phyloP scores from a whole-genome alignment of 2,888 invertebrate genomes.

The Metalampra italica region DNA sequence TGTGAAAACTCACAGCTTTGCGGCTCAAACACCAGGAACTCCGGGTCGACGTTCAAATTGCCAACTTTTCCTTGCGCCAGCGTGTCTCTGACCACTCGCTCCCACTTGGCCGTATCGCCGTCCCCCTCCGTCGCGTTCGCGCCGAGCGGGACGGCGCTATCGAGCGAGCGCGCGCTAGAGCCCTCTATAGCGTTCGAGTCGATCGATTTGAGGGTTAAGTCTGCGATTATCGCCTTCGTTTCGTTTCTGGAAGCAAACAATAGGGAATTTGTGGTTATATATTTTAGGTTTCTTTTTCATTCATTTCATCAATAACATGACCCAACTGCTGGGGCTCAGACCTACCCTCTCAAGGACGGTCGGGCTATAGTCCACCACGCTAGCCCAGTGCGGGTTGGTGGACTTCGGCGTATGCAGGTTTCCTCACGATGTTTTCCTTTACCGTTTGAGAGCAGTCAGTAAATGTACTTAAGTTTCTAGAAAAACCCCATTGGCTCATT shows the following conservation, averaged over 20 bases:
- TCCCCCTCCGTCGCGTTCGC: conserved; percentile 34
- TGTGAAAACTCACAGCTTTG: conserved; percentile 85
- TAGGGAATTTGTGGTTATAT: no score
- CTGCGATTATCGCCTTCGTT: conserved; percentile 85
- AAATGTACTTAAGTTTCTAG: no score
- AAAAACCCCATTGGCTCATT: no score
- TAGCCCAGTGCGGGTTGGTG: no score
- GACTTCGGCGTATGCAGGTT: no score
- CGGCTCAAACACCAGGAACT: conserved; percentile 85
- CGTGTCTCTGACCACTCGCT: conserved; percentile 82
- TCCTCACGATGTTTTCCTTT: no score
- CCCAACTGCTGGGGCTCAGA: no score
- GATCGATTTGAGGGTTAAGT: conserved; percentile 86
- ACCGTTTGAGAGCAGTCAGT: no score
- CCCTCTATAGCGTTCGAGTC: conserved; percentile 82
- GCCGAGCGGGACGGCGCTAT: conserved; percentile 15
- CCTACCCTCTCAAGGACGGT: no score
- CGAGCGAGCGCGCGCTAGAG: conserved; percentile 57
- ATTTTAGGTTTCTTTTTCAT: no score
- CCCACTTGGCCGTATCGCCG: conserved; percentile 48
- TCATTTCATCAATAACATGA: no score
- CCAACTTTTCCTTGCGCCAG: conserved; percentile 87
- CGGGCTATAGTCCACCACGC: no score
- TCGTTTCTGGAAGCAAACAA: conserved; percentile 56
- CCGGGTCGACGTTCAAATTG: conserved; percentile 88